Percentiles rank a stretch among this genome's conserved stretches.
phyloP scores from a whole-genome alignment of 2,113 vertebrate genomes.

The Anoplopoma fimbria region DNA sequence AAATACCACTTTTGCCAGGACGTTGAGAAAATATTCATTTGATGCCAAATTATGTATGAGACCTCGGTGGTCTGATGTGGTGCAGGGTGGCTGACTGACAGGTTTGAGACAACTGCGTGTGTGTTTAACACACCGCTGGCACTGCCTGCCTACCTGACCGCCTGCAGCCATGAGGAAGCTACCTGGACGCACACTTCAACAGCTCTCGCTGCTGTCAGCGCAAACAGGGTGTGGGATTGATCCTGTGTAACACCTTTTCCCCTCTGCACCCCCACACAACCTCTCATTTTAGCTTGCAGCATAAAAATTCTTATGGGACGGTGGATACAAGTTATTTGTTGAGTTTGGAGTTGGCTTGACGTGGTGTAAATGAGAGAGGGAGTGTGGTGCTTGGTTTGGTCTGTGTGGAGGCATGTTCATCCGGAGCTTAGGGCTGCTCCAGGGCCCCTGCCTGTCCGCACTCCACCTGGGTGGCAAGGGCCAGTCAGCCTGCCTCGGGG shows the following conservation, averaged over 20 bases:
- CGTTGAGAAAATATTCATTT: slow-evolving; percentile 76
- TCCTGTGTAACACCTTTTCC: slow-evolving; percentile 49
- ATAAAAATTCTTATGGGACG: slow-evolving; percentile 72
- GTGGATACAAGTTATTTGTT: slow-evolving; percentile 63
- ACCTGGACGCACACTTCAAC: slow-evolving; percentile 69
- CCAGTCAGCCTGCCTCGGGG: slow-evolving; percentile 85
- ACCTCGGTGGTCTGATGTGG: slow-evolving; percentile 63
- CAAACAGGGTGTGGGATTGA: slow-evolving; percentile 65
- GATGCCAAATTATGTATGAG: slow-evolving; percentile 80
- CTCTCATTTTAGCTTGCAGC: slow-evolving; percentile 63
- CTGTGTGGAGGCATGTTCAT: slow-evolving; percentile 85
- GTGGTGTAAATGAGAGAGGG: slow-evolving; percentile 83
- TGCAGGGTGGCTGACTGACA: slow-evolving; percentile 70
- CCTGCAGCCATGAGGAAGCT: slow-evolving; percentile 73
- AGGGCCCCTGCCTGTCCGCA: slow-evolving; percentile 69
- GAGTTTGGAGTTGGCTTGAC: slow-evolving; percentile 72
- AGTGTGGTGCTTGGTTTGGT: slow-evolving; percentile 67
- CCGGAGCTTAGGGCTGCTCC: slow-evolving; percentile 71
- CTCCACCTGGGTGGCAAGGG: slow-evolving; percentile 81
- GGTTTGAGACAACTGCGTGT: slow-evolving; percentile 65
- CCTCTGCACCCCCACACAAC: slow-evolving; percentile 33
- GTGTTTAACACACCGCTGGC: slow-evolving; percentile 73
- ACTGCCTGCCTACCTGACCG: slow-evolving; percentile 67
- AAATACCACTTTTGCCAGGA: slow-evolving; percentile 73
- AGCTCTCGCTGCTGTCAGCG: slow-evolving; percentile 70